These are phyloP conservation scores for Falco berigora DNA, from an alignment of 2,797 vertebrate species.

Conservation along the genomic window DNA sequence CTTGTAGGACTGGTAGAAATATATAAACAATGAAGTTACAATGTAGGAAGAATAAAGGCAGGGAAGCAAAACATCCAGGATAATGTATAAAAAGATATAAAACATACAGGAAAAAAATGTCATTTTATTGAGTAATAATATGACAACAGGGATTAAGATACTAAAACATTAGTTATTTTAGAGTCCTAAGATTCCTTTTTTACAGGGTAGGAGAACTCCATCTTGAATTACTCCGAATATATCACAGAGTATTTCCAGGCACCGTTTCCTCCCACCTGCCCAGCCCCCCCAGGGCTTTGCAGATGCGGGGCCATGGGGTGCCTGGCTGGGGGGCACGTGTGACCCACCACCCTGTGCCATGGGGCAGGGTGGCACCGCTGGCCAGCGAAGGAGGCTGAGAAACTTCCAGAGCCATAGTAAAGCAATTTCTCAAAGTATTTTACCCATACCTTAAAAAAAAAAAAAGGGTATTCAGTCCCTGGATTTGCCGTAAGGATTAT, in stretches of 20 bases:
- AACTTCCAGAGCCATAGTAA: not conserved
- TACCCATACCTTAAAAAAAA: not conserved
- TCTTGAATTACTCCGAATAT: not conserved
- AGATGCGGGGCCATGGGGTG: not conserved
- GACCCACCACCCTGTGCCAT: not conserved
- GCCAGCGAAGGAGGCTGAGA: not conserved
- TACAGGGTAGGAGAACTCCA: not conserved
- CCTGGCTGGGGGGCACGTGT: fast-evolving
- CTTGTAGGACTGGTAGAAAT: not conserved
- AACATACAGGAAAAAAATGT: not conserved
- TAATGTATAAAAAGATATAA: not conserved
- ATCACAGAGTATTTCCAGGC: not conserved
- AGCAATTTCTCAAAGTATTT: not conserved
- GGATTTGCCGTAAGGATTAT: not conserved
- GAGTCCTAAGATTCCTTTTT: not conserved
- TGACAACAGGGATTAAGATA: not conserved
- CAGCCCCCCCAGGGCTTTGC: not conserved
- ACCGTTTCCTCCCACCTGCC: not conserved
- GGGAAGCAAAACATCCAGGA: not conserved
- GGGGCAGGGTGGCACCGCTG: fast-evolving
- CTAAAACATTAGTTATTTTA: not conserved
- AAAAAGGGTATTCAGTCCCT: fast-evolving
- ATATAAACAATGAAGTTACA: not conserved
- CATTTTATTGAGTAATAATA: not conserved
- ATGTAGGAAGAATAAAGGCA: not conserved